phyloP scores from a whole-genome alignment of 2,888 invertebrate species.

The Brachyptera putata region DNA sequence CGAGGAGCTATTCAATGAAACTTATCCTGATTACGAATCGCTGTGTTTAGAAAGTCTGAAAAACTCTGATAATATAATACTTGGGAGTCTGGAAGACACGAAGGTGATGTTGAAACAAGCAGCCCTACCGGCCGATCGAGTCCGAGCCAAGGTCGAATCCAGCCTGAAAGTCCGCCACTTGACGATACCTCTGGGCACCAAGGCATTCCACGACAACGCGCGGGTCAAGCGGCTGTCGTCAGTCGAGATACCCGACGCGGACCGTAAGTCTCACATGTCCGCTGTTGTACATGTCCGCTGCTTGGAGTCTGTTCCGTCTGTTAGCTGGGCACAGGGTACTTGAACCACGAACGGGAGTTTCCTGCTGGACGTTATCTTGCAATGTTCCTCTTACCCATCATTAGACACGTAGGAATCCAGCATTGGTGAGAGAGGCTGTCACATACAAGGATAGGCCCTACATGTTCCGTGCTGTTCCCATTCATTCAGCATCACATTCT shows the following conservation, averaged over 20 bases:
- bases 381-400: too few relatives aligned
- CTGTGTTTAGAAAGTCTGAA: slow-evolving; percentile 1
- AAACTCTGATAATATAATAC: background rate
- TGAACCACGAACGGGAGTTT: too few relatives aligned
- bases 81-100: background rate
- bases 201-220: background rate
- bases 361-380: too few relatives aligned
- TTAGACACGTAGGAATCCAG: too few relatives aligned
- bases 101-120: background rate
- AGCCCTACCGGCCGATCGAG: background rate
- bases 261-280: too few relatives aligned
- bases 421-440: too few relatives aligned
- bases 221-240: background rate
- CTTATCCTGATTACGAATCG: slow-evolving; percentile 3
- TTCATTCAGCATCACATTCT: too few relatives aligned
- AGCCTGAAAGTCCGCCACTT: background rate
- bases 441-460: too few relatives aligned
- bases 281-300: too few relatives aligned
- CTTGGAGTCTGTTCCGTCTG: too few relatives aligned
- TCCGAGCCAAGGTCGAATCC: background rate
- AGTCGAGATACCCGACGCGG: background rate
- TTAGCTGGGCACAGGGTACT: too few relatives aligned
- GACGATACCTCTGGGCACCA: background rate
- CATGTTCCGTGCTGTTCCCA: too few relatives aligned
- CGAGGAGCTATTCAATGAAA: background rate